phyloP scores from a whole-genome alignment of 2,113 vertebrate genomes.

The Mesocricetus auratus region DNA sequence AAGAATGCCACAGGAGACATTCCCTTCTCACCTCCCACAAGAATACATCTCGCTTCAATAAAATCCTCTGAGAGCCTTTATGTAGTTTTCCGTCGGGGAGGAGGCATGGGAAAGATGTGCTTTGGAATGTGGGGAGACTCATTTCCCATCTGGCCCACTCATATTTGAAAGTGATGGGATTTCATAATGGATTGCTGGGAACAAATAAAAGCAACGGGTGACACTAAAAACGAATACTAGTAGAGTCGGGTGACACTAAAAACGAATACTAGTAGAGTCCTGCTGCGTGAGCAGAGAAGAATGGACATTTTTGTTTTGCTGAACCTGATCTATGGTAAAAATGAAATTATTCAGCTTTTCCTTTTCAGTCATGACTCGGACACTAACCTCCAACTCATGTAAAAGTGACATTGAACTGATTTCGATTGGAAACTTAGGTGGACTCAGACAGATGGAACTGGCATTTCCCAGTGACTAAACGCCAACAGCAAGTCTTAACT shows the following conservation, averaged over 20 bases:
- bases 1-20: neutral
- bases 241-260: neutral
- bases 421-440: neutral
- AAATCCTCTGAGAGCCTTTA: slow-evolving; percentile 31
- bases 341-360: neutral
- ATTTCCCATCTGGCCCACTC: neutral
- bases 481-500: neutral
- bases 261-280: neutral
- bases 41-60: slow-evolving; percentile 64
- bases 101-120: neutral
- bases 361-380: neutral
- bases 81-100: neutral
- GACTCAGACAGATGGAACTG: neutral
- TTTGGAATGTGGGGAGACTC: slow-evolving; percentile 25
- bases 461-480: neutral
- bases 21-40: neutral
- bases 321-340: neutral
- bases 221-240: neutral
- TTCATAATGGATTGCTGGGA: slow-evolving; percentile 23
- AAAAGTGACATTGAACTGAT: neutral
- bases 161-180: slow-evolving; percentile 40
- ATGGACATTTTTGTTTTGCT: neutral
- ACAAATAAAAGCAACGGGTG: neutral
- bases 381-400: neutral
- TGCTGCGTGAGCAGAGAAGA: neutral